A percentile compares a stretch with the other conserved stretches of the same genome.
Evolutionary conservation across 2,113 vertebrate genomes (phyloP).

Genomic region (Gopherus flavomarginatus): DNA sequence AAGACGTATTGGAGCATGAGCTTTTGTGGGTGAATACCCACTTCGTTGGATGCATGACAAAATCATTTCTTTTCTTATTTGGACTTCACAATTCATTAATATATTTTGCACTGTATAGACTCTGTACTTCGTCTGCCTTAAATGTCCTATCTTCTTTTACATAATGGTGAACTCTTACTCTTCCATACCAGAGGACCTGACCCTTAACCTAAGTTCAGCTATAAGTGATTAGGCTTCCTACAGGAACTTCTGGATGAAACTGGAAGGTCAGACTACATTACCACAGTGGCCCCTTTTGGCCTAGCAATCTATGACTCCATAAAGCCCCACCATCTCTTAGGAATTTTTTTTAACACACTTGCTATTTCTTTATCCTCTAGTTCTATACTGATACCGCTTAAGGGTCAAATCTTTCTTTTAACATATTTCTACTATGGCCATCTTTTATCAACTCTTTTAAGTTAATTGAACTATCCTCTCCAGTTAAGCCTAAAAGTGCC

Average conservation of each 20-base stretch:
- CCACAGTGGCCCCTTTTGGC: background rate
- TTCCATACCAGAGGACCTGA: background rate
- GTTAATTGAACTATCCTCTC: background rate
- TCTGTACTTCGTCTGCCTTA: background rate
- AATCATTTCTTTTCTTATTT: background rate
- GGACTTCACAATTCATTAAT: background rate
- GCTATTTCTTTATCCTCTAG: background rate
- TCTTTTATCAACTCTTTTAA: background rate
- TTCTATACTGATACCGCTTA: background rate
- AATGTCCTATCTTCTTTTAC: background rate
- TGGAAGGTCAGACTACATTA: background rate
- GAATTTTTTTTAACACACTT: background rate
- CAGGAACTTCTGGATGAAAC: background rate
- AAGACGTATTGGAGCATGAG: too few relatives aligned
- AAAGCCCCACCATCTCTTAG: background rate
- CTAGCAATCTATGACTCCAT: background rate
- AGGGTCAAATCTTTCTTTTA: background rate
- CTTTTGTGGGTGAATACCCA: too few relatives aligned
- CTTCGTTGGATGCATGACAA: too few relatives aligned
- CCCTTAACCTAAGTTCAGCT: background rate
- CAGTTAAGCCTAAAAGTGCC: background rate
- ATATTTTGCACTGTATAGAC: background rate
- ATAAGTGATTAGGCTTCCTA: background rate
- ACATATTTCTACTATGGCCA: background rate
- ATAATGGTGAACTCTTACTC: background rate